Conservation (phyloP, 2,797 vertebrate species). For the Onychomys torridus region DNA sequence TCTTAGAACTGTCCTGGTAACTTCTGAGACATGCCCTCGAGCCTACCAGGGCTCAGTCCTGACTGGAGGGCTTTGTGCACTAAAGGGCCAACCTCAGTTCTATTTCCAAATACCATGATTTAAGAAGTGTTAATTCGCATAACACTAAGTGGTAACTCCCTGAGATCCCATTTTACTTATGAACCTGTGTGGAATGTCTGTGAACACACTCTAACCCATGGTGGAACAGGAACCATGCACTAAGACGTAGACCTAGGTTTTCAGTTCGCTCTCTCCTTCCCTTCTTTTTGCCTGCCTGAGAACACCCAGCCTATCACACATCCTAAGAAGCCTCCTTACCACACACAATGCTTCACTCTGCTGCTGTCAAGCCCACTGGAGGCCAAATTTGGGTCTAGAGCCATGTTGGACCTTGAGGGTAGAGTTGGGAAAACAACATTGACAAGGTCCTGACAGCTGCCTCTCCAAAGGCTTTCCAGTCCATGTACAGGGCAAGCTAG, state of each 20-base stretch:
- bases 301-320: neutral
- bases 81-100: neutral
- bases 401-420: neutral
- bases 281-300: neutral
- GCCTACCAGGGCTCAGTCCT: neutral
- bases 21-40: neutral
- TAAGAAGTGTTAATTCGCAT: neutral
- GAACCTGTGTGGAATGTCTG: neutral
- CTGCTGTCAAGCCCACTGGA: neutral
- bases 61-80: neutral
- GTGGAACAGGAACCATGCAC: fast-evolving
- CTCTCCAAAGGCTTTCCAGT: neutral
- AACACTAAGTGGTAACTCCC: neutral
- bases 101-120: neutral
- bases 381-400: neutral
- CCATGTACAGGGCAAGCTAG: neutral
- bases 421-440: fast-evolving
- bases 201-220: neutral
- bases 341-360: neutral
- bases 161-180: neutral
- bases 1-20: neutral
- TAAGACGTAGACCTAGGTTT: neutral
- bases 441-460: neutral
- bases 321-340: neutral
- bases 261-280: neutral